Base-by-base conservation (phyloP, 2,797 vertebrate genomes). In the Pachyuromys duprasi region DNA sequence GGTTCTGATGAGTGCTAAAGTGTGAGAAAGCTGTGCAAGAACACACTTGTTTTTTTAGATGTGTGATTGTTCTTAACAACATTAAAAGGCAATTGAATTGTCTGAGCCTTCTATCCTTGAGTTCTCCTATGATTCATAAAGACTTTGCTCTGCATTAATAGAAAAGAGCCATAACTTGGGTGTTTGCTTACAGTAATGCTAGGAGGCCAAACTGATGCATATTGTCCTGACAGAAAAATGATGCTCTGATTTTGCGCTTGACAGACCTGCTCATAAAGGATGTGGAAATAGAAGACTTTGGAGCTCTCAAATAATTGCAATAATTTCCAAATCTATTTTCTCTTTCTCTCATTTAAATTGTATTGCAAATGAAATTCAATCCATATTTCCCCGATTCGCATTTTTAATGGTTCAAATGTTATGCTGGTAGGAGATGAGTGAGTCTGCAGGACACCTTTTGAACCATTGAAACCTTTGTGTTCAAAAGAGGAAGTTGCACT, bases 401-500 rank as follows among this genome's bases (percentile, higher is more conserved):
- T 96, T 96, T 96, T 86, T 97, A 97, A 96, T 97, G 90, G 88
- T 86, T 94, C 91, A 83, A 97, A 67, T 97, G 87, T 95, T 96
- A 86, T 89, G 92, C 93, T 96, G 87, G 81, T 96, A 96, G 67
- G 86, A 97, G 69, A 95, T 89, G 95, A 96, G 70, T 95, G 94
- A 97, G 78, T 97, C 93, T 97, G 89, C 91, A 96, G 28, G 91
- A 95, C 96, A 91, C 69, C 91, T 96, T 91, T 76, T 94, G 94
- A 95, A 94, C 88, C 95, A 96, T 80, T n/a, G 92, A 90, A 93
- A 96, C 88, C 63, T 81, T 96, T 95, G 93, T 86, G 86, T 98
- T 96, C 97, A 95, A 96, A 98, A 98, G 97, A 97, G 95, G 96
- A 97, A 96, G 96, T 95, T 96, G 93, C 92, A 70, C 92, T 98